Evolutionary conservation across 1,140 invertebrate species (phyloP).

Genomic region (Diprion similis): DNA sequence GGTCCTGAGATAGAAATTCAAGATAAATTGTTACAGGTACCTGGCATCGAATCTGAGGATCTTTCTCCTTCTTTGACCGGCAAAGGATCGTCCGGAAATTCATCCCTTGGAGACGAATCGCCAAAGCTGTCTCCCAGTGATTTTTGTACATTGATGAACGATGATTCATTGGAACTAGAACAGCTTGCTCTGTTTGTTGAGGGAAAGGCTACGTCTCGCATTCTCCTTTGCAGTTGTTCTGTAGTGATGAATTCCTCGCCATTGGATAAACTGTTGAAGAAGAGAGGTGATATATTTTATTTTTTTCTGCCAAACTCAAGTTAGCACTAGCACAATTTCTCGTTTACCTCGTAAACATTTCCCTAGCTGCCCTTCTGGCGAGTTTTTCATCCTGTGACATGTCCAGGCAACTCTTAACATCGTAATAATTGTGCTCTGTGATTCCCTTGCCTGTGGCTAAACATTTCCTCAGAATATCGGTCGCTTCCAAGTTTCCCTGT

Average conservation of each 20-base stretch:
- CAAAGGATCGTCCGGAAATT: slow-evolving; percentile 38
- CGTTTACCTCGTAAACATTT: slow-evolving; percentile 79
- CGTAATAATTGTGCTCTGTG: slow-evolving; percentile 79
- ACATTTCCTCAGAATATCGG: slow-evolving; percentile 79
- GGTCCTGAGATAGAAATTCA: not conserved
- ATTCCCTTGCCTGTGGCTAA: slow-evolving; percentile 80
- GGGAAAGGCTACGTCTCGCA: slow-evolving; percentile 65
- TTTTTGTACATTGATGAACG: slow-evolving; percentile 38
- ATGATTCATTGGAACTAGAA: slow-evolving; percentile 24
- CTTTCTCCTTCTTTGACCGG: slow-evolving; percentile 35
- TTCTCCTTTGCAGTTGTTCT: slow-evolving; percentile 74
- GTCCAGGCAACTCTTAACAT: slow-evolving; percentile 82
- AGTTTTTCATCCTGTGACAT: slow-evolving; percentile 87
- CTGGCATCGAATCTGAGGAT: slow-evolving; percentile 32
- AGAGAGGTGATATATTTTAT: slow-evolving; percentile 11
- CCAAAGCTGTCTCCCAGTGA: slow-evolving; percentile 36
- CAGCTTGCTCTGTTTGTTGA: slow-evolving; percentile 36
- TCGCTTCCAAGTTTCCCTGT: slow-evolving; percentile 87
- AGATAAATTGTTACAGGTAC: slow-evolving; percentile 27
- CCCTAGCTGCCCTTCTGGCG: slow-evolving; percentile 81
- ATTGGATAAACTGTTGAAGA: slow-evolving; percentile 72
- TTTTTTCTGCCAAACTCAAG: slow-evolving; percentile 16
- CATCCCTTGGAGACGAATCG: slow-evolving; percentile 45
- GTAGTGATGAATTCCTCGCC: slow-evolving; percentile 87
- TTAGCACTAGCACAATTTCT: slow-evolving; percentile 19